Percentiles rank a stretch among this genome's conserved stretches.
These are phyloP conservation scores for Bubalus kerabau DNA, from an alignment of 2,113 vertebrate species.

Conservation along the genomic window DNA sequence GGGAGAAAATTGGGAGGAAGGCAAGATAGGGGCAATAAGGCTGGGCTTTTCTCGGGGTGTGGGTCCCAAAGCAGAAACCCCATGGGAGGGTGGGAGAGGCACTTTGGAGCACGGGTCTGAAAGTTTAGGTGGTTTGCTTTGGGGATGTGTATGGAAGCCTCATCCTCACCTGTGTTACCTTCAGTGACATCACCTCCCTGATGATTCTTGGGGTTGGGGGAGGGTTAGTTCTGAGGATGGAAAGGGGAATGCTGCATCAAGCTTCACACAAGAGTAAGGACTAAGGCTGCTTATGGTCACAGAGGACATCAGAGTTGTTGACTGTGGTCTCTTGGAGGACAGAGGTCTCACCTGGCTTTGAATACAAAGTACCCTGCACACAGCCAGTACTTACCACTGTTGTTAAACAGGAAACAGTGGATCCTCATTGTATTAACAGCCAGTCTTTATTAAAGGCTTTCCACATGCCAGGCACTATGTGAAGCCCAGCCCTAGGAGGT, in stretches of 20 bases:
- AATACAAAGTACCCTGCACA: background rate
- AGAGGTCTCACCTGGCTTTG: background rate
- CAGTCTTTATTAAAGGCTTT: background rate
- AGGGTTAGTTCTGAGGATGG: background rate
- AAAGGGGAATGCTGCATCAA: background rate
- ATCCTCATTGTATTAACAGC: background rate
- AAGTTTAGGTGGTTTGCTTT: too few relatives aligned
- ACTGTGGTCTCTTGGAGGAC: too few relatives aligned
- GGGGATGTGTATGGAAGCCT: background rate
- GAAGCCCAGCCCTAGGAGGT: background rate
- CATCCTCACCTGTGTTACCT: background rate
- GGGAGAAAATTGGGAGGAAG: background rate
- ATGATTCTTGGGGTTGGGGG: background rate
- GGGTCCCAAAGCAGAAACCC: background rate
- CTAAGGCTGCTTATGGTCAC: background rate
- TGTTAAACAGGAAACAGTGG: background rate
- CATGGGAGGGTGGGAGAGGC: background rate
- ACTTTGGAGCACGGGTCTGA: background rate
- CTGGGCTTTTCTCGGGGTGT: background rate
- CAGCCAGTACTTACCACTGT: background rate
- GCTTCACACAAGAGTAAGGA: background rate
- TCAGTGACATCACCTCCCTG: background rate
- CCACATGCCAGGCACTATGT: rapidly evolving
- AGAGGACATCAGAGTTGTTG: too few relatives aligned
- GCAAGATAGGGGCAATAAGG: background rate